A percentile compares a stretch with the other conserved stretches of the same genome.
These are phyloP conservation scores for Synaphobranchus kaupii DNA, from an alignment of 2,797 vertebrate species.

Conservation along the genomic window DNA sequence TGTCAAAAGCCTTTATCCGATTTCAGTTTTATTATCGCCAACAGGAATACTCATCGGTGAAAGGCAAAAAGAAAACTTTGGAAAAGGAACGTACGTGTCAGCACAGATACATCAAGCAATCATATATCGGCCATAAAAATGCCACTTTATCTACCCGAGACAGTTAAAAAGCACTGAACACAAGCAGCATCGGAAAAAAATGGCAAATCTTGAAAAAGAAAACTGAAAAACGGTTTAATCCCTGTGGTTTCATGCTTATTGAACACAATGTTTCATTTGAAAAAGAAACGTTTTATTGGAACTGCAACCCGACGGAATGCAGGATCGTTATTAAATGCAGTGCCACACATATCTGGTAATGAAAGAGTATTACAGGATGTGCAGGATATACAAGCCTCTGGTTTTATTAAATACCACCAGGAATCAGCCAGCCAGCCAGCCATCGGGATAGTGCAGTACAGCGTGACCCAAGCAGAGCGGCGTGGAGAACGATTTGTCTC, in stretches of 20 bases:
- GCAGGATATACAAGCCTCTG: neutral
- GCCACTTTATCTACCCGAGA: neutral
- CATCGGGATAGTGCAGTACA: neutral
- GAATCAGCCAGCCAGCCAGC: neutral
- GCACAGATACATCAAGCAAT: neutral
- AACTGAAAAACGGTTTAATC: neutral
- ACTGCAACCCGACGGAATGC: neutral
- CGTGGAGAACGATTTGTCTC: neutral
- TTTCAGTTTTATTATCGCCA: neutral
- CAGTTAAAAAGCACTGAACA: neutral
- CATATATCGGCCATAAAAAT: neutral
- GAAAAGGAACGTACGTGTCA: neutral
- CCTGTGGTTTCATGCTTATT: conserved; percentile 10
- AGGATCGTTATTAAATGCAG: neutral
- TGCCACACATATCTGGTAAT: neutral
- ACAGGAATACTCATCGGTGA: neutral
- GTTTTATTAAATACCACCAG: neutral
- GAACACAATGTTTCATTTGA: neutral
- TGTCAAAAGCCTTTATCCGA: neutral
- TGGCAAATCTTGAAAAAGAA: neutral
- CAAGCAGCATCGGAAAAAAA: neutral
- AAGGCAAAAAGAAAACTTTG: neutral
- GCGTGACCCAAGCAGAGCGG: neutral
- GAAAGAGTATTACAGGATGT: neutral
- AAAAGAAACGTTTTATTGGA: neutral